Evolutionary conservation across 2,113 vertebrate genomes (phyloP).

Genomic region (Delphinapterus leucas): DNA sequence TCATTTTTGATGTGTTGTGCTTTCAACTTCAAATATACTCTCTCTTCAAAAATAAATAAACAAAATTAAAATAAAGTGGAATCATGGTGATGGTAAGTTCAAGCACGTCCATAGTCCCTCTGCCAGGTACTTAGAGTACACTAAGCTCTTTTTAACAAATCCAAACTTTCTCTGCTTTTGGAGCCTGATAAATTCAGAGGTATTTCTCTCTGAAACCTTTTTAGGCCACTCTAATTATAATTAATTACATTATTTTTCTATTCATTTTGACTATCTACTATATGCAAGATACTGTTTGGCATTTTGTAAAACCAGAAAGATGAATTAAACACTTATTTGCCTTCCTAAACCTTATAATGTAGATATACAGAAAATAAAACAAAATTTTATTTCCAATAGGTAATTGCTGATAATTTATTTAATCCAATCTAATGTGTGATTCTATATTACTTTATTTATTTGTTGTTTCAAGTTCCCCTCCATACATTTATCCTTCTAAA

Average conservation of each 20-base stretch:
- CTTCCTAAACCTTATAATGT: neutral
- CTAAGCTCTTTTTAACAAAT: neutral
- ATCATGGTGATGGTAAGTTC: neutral
- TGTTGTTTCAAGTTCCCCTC: neutral
- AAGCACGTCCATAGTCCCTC: neutral
- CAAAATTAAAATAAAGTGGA: neutral
- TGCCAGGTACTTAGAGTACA: neutral
- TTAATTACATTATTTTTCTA: neutral
- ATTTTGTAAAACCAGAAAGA: neutral
- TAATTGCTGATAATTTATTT: neutral
- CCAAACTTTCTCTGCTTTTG: neutral
- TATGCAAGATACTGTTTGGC: neutral
- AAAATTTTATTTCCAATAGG: neutral
- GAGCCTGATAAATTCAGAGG: neutral
- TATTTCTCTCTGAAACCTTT: neutral
- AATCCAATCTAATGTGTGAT: neutral
- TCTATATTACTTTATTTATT: neutral
- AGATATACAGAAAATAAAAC: neutral
- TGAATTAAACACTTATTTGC: neutral
- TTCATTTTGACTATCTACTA: neutral
- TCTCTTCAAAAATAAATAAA: constrained; percentile 12
- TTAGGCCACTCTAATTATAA: neutral
- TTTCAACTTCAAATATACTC: neutral
- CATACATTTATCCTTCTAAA: neutral
- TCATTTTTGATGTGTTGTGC: neutral